Percentiles rank a stretch among this genome's conserved stretches.
These are phyloP conservation scores for Zaprionus capensis DNA, from an alignment of 1,140 invertebrate species.

Conservation along the genomic window DNA sequence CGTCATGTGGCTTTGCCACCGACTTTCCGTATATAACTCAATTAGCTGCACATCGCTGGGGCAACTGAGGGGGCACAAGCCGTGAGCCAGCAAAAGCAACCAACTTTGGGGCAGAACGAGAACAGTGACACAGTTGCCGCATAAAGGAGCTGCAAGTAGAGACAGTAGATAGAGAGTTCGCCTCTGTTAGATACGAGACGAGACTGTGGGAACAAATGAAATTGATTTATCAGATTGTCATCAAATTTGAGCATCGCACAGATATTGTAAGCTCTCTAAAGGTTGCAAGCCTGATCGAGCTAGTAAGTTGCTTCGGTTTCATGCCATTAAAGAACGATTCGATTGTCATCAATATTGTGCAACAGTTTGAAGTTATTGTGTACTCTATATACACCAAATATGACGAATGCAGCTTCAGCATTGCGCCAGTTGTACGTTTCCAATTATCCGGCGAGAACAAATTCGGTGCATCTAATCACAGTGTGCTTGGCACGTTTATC, in stretches of 20 bases:
- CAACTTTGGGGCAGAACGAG: slow-evolving; percentile 1
- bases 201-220: background rate
- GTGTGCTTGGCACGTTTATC: background rate
- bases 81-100: slow-evolving; percentile 9
- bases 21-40: slow-evolving; percentile 64
- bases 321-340: background rate
- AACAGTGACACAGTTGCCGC: slow-evolving; percentile 19
- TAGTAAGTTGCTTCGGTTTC: no score
- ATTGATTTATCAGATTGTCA: background rate
- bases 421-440: background rate
- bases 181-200: background rate
- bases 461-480: background rate
- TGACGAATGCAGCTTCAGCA: background rate
- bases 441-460: background rate
- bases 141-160: background rate
- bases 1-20: slow-evolving; percentile 53
- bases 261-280: background rate
- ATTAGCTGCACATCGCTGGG: slow-evolving; percentile 56
- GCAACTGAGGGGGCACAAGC: no score
- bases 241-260: background rate
- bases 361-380: background rate
- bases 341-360: background rate
- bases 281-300: background rate
- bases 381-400: background rate
- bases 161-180: background rate